phyloP scores from a whole-genome alignment of 2,113 vertebrate species.

The Platichthys stellatus region DNA sequence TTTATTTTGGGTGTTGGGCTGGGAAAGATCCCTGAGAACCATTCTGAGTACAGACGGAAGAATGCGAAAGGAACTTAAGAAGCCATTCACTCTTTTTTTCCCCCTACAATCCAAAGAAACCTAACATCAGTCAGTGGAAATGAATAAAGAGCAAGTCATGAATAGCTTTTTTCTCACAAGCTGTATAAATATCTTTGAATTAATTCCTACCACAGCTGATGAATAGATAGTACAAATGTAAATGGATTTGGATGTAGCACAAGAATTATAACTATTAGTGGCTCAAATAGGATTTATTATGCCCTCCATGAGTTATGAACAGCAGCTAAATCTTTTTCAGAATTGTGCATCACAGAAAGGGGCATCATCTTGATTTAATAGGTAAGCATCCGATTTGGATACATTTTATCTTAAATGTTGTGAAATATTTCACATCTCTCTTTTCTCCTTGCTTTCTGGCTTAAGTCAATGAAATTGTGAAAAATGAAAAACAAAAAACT shows the following conservation, averaged over 20 bases:
- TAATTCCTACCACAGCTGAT: slow-evolving; percentile 63
- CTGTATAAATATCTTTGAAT: slow-evolving; percentile 58
- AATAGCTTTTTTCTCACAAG: slow-evolving; percentile 57
- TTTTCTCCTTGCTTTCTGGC: slow-evolving; percentile 26
- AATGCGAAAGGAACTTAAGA: slow-evolving; percentile 51
- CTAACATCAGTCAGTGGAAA: slow-evolving; percentile 49
- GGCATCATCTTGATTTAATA: slow-evolving; percentile 16
- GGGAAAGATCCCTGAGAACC: slow-evolving; percentile 61
- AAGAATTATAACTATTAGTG: slow-evolving; percentile 50
- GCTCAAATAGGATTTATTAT: slow-evolving; percentile 29
- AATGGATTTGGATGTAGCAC: slow-evolving; percentile 16
- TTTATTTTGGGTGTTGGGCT: slow-evolving; percentile 71
- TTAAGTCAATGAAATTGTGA: slow-evolving; percentile 5
- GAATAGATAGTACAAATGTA: slow-evolving; percentile 48
- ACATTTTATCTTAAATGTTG: slow-evolving; percentile 9
- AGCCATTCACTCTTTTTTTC: slow-evolving; percentile 35
- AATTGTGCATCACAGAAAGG: slow-evolving; percentile 16
- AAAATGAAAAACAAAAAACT: slow-evolving; percentile 16
- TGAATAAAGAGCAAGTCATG: slow-evolving; percentile 56
- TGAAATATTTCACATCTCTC: slow-evolving; percentile 23
- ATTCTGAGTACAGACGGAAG: slow-evolving; percentile 68
- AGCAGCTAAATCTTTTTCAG: slow-evolving; percentile 20
- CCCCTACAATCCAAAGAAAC: slow-evolving; percentile 47
- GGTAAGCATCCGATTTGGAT: background rate
- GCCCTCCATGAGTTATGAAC: slow-evolving; percentile 2